Base-by-base conservation (phyloP, 2,888 invertebrate species). In the Chironomus riparius region DNA sequence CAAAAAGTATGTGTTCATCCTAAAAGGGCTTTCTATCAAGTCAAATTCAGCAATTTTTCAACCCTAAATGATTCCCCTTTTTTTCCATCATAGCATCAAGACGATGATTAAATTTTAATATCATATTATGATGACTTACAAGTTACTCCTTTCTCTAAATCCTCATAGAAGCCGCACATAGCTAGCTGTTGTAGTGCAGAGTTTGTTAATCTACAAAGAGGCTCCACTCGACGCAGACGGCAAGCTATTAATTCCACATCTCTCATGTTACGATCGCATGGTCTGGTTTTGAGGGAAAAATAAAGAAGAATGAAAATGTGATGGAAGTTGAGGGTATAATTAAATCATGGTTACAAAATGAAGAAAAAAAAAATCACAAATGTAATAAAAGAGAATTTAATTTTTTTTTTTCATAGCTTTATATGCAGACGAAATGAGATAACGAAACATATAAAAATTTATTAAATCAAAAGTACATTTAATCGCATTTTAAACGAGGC, bases 161-260 rank as follows among this genome's bases (percentile, higher is more conserved):
- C 90, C 83, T 92, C 92, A 83, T 92, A 91, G 84, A 90, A 91
- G 78, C 91, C 91, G 82, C 89, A 90, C 82, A 88, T 87, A 78
- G 91, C 91, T 80, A 92, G 85, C 83, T 92, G 91, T 81, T 91
- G 90, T 76, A 92, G 85, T 76, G 92, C 87, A 24, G 88, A 87
- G 78, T 89, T 88, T 71, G 91, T 91, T 78, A 90, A 86, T 78
- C 88, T 86, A 81, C 87, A 87, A 78, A 89, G 81, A 78, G 88
- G 87, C 79, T 89, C 88, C 79, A 90, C 87, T 77, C 89, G 86
- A 77, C 90, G 86, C 79, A 88, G 85, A 78, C 87, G 88, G 81
- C 86, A 88, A 80, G 89, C 89, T 80, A 92, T 91, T 80, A 90
- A 84, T 82, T 90, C 91, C 78, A 91, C 87, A 83, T 92, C 92